Percentiles rank a stretch among this genome's conserved stretches.
These are phyloP conservation scores for Rhombomys opimus DNA, from an alignment of 2,113 vertebrate species.

Conservation along the genomic window DNA sequence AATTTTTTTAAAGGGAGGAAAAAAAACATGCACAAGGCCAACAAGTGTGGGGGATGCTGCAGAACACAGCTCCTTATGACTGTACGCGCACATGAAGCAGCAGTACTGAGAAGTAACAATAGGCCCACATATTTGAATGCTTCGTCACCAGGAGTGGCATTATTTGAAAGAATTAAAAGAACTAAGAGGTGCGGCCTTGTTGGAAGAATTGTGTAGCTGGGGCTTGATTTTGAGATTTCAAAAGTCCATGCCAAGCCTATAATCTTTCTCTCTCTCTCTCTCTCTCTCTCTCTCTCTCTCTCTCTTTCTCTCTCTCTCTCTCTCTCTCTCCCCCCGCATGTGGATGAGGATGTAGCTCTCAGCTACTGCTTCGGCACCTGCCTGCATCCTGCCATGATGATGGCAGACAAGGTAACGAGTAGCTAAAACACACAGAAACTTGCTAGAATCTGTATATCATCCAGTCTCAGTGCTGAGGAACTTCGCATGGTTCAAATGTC, in stretches of 20 bases:
- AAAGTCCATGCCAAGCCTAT: background rate
- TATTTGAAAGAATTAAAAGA: background rate
- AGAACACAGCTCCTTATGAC: background rate
- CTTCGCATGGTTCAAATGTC: background rate
- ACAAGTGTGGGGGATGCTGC: background rate
- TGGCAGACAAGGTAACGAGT: background rate
- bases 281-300: background rate
- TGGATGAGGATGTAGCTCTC: background rate
- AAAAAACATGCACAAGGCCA: background rate
- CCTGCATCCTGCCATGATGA: background rate
- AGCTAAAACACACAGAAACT: background rate
- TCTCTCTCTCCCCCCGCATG: background rate
- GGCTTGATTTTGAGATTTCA: background rate
- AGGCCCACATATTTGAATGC: background rate
- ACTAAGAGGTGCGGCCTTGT: background rate
- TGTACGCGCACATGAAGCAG: background rate
- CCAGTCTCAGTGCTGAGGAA: background rate
- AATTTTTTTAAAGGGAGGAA: no score
- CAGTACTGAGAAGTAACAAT: background rate
- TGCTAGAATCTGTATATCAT: background rate
- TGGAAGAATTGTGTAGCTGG: background rate
- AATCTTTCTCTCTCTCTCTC: background rate
- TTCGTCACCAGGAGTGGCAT: background rate
- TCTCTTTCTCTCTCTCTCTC: background rate
- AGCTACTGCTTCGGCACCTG: background rate